Conservation (phyloP, 2,888 invertebrate genomes). For the Pocota personata region DNA sequence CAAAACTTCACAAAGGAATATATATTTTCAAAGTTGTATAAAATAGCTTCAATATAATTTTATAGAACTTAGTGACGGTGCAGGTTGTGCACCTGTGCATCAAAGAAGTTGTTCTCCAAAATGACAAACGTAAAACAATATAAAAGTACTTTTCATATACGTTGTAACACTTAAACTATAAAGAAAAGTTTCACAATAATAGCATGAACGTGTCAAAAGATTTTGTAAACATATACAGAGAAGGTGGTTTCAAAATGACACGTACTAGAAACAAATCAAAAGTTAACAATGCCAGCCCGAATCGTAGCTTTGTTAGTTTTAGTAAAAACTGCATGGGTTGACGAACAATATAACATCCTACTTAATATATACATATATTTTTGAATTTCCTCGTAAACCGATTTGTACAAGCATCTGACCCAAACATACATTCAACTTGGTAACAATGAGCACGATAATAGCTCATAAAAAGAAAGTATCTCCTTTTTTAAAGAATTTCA, state of each 20-base stretch:
- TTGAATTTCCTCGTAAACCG: background rate
- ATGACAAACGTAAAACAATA: background rate
- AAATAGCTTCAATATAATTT: background rate
- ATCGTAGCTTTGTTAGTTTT: background rate
- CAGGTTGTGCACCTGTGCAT: background rate
- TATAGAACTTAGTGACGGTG: background rate
- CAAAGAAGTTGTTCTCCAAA: background rate
- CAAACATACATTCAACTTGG: background rate
- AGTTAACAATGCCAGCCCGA: background rate
- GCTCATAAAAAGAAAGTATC: background rate
- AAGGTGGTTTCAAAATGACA: background rate
- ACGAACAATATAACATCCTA: too few relatives aligned
- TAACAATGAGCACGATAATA: background rate
- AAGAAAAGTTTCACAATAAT: background rate
- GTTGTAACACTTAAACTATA: background rate
- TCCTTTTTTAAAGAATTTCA: background rate
- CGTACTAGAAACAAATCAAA: background rate
- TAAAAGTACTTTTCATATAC: background rate
- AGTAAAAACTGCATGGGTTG: too few relatives aligned
- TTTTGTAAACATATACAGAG: background rate
- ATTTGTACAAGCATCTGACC: background rate
- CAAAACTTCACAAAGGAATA: background rate
- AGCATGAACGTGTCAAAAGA: background rate
- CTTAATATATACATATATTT: too few relatives aligned
- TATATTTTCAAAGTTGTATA: background rate